Conservation (phyloP, 2,888 invertebrate species). For the Dermolepida albohirtum region DNA sequence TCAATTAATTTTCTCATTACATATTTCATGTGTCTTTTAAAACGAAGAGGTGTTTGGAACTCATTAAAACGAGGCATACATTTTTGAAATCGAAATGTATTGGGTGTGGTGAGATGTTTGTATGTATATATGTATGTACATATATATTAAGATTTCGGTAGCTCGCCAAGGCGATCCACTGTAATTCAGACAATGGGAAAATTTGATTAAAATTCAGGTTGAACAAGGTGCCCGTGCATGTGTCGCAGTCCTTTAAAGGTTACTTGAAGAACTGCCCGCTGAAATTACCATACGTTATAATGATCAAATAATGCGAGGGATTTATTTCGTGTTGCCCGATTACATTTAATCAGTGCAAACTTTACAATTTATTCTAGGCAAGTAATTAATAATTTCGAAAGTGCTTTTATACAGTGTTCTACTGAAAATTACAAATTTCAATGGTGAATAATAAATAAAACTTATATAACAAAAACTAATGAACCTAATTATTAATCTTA, state of each 20-base stretch:
- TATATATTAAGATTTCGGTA: constrained; percentile 22
- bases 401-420: no score
- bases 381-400: no score
- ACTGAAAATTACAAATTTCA: no score
- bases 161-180: constrained; percentile 39
- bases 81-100: constrained; percentile 3
- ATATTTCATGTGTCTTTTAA: no score
- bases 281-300: constrained; percentile 35
- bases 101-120: constrained; percentile 13
- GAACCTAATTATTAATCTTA: no score
- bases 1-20: no score
- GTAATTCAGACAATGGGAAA: constrained; percentile 31
- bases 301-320: constrained; percentile 24
- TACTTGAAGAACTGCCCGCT: constrained; percentile 39
- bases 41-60: no score
- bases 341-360: no score
- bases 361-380: no score
- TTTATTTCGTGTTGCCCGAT: constrained; percentile 6
- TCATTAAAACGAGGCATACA: neutral
- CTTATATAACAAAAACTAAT: no score
- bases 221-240: constrained; percentile 11
- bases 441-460: no score
- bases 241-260: constrained; percentile 36
- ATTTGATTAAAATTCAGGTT: constrained; percentile 40
- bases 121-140: neutral